Evolutionary conservation across 2,797 vertebrate species (phyloP), one percentile per base, ranked within the genome.

Genomic region (Trichosurus vulpecula): DNA sequence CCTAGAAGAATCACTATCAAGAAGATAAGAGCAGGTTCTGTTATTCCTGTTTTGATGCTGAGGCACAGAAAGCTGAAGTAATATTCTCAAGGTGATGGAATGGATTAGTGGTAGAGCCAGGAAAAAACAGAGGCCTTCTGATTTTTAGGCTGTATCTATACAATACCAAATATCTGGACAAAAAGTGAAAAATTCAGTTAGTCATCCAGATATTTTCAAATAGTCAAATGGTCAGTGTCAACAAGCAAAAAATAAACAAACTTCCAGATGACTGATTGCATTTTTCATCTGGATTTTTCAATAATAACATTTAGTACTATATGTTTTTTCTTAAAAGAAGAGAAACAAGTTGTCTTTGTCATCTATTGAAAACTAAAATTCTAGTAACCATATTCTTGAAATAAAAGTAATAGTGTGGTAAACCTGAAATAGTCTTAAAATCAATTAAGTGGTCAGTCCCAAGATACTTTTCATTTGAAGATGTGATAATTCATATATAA

Each of bases 161-260:
- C 1, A 54, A 51, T 56, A 94, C 11, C 52, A 95, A 97, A n/a
- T 29, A 52, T 91, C 52, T 30, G 53, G 91, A 31, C 2, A 93
- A 94, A 95, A 96, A n/a, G 57, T 94, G 81, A 92, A 93, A 54
- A 92, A 92, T 57, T 92, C 14, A 95, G 22, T 89, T 41, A 94
- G 31, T 87, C 74, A 87, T 87, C 74, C 41, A 87, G 74, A 87
- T 87, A 87, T 87, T 87, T 47, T 87, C 74, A 87, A 87, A 51
- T 27, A 87, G n/a, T 47, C 91, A 96, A 58, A 95, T 89, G 87
- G 52, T 5, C 19, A n/a, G 27, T 81, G 58, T 1, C 55, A 90
- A 14, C n/a, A 91, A 96, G 94, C 0, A 92, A 54, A 41, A 94
- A 94, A 87, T 22, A 90, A 90, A 74, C 92, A 94, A 56, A 61